phyloP scores from a whole-genome alignment of 2,113 vertebrate genomes.

The Carassius carassius region DNA sequence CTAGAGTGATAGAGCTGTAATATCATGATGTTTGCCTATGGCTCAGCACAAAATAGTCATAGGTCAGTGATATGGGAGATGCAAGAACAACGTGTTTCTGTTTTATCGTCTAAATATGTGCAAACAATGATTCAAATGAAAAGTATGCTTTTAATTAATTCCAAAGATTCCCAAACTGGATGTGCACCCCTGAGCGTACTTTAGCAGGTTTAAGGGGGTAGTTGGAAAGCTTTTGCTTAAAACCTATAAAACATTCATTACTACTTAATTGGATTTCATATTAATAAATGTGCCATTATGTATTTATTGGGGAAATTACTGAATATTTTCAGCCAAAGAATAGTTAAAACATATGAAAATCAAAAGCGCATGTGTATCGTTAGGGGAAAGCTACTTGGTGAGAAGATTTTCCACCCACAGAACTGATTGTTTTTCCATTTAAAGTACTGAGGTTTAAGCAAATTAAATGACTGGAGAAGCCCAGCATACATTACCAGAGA shows the following conservation, averaged over 20 bases:
- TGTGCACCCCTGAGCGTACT: not conserved
- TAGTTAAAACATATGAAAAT: not conserved
- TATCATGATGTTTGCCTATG: constrained; percentile 5
- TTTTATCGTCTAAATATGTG: not conserved
- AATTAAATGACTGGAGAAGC: too few species aligned
- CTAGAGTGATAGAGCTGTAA: not conserved
- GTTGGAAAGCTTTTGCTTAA: not conserved
- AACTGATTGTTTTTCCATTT: not conserved
- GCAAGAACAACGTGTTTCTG: not conserved
- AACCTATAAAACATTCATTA: not conserved
- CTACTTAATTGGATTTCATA: not conserved
- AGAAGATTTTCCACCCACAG: not conserved
- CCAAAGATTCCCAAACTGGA: not conserved
- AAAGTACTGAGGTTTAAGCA: not conserved
- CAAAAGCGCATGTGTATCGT: not conserved
- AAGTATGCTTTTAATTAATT: not conserved
- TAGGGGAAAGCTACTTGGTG: not conserved
- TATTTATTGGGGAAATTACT: not conserved
- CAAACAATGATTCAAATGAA: not conserved
- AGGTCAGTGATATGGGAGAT: not conserved
- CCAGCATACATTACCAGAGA: too few species aligned
- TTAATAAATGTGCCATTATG: not conserved
- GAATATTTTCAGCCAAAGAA: not conserved
- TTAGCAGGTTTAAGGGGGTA: not conserved
- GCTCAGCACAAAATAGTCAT: constrained; percentile 4